Conservation (phyloP, 2,113 vertebrate genomes). For the Callionymus lyra region DNA sequence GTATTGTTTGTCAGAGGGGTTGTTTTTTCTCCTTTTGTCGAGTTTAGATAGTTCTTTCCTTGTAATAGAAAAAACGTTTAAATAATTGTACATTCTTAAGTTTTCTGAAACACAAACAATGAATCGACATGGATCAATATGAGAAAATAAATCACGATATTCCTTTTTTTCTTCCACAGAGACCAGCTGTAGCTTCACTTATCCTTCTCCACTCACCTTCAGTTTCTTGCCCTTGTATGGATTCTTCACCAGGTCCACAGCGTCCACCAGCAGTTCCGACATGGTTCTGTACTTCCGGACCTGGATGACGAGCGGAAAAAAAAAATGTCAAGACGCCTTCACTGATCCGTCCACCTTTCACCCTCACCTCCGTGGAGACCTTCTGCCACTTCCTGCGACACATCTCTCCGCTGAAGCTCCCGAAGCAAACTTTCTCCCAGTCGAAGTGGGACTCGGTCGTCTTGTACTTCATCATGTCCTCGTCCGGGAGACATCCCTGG, state of each 20-base stretch:
- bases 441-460: conserved; percentile 73
- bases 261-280: conserved; percentile 69
- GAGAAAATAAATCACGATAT: too few species aligned
- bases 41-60: too few species aligned
- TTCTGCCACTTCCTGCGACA: conserved; percentile 71
- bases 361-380: conserved; percentile 64
- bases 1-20: too few species aligned
- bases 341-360: too few species aligned
- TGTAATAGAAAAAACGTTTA: too few species aligned
- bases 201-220: conserved; percentile 48
- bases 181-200: neutral
- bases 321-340: too few species aligned
- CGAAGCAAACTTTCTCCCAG: conserved; percentile 71
- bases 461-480: conserved; percentile 68
- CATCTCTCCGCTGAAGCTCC: conserved; percentile 62
- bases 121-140: too few species aligned
- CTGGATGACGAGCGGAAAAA: conserved; percentile 47
- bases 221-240: conserved; percentile 76
- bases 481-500: conserved; percentile 56
- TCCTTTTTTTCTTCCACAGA: too few species aligned
- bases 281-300: conserved; percentile 72
- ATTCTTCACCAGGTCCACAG: conserved; percentile 70
- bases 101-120: too few species aligned
- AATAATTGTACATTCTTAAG: too few species aligned
- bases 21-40: too few species aligned